Percentiles rank a stretch among this genome's conserved stretches.
Evolutionary conservation across 2,888 invertebrate species (phyloP).

Genomic region (Agrochola circellaris): DNA sequence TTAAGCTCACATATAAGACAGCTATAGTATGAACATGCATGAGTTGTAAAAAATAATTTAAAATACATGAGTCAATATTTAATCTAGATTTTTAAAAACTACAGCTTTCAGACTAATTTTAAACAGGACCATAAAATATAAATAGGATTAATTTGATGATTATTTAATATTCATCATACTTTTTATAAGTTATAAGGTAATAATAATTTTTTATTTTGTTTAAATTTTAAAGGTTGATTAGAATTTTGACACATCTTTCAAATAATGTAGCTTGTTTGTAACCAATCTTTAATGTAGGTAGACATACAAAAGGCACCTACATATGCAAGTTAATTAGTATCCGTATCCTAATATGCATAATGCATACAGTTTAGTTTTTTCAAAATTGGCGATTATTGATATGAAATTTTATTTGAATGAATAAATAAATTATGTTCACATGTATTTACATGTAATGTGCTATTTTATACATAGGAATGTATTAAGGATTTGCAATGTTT

Average conservation of each 20-base stretch:
- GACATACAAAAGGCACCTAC: background rate
- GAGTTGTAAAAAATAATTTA: background rate
- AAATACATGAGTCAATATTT: background rate
- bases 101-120: background rate
- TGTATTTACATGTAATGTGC: background rate
- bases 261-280: background rate
- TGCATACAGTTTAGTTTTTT: too few species aligned
- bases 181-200: constrained; percentile 3
- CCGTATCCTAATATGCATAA: too few species aligned
- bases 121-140: background rate
- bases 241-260: background rate
- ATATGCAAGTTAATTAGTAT: background rate
- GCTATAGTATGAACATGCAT: constrained; percentile 28
- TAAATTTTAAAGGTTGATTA: background rate
- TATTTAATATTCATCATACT: background rate
- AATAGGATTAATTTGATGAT: background rate
- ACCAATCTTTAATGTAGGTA: background rate
- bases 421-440: too few species aligned
- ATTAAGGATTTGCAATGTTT: background rate
- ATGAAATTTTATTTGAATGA: background rate
- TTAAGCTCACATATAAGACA: constrained; percentile 62
- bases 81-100: background rate
- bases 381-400: background rate
- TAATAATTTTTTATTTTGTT: background rate
- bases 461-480: background rate